A percentile compares a stretch with the other conserved stretches of the same genome.
phyloP scores from a whole-genome alignment of 2,888 invertebrate species.

The Drosophila formosana region DNA sequence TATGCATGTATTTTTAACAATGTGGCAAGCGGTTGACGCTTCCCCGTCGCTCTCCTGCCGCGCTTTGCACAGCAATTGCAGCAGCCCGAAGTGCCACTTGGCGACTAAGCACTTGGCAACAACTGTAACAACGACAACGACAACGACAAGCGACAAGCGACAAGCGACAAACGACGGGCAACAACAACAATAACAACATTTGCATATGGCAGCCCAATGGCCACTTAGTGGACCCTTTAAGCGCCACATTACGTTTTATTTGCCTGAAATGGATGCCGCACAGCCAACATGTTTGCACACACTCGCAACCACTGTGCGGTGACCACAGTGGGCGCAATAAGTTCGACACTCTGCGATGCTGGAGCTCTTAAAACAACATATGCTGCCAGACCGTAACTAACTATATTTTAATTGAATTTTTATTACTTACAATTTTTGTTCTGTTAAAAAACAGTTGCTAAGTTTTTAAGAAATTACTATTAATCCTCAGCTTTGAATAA shows the following conservation, averaged over 20 bases:
- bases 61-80: slow-evolving; percentile 29
- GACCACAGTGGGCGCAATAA: not conserved
- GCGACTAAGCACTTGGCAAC: slow-evolving; percentile 51
- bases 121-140: slow-evolving; percentile 24
- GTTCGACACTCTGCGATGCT: not conserved
- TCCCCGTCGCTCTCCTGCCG: not conserved
- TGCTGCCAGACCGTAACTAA: not conserved
- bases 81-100: slow-evolving; percentile 62
- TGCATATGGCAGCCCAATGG: slow-evolving; percentile 50
- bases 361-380: not conserved
- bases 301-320: not conserved
- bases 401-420: not conserved
- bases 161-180: too few relatives aligned
- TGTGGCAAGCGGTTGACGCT: slow-evolving; percentile 52
- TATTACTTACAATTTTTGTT: not conserved
- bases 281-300: not conserved
- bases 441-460: too few relatives aligned
- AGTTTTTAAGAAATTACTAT: too few relatives aligned
- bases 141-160: not conserved
- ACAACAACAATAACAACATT: slow-evolving; percentile 28
- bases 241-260: slow-evolving; percentile 59
- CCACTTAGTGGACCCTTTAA: slow-evolving; percentile 55
- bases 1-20: slow-evolving; percentile 61
- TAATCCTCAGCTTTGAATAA: too few relatives aligned
- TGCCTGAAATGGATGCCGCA: slow-evolving; percentile 28